Base-by-base conservation (phyloP, 2,888 invertebrate genomes). In the Hipparchia sbordonii region DNA sequence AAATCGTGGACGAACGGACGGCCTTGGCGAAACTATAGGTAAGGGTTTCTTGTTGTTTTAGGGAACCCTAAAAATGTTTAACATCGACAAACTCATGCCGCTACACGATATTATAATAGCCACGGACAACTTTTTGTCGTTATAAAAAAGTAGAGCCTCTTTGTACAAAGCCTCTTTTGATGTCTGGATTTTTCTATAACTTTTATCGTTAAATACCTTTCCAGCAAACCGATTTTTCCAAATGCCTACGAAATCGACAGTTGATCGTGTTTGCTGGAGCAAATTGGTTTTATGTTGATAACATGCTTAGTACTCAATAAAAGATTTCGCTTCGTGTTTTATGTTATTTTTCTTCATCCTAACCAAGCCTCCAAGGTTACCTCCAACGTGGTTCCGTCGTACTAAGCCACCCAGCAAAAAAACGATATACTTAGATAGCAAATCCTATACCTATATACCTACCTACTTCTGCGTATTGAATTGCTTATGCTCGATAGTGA, bases 221-320 rank as follows among this genome's bases (percentile, higher is more conserved):
- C 52, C 56, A 56, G 61, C 63, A 73, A 71, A 52, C 73, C 33
- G 66, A 73, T 67, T 75, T 69, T 73, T 62, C 59, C 61, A 56
- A n/a, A 56, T 57, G 57, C 13, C 57, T 57, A 13, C 56, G 46
- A 54, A 67, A 67, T 62, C 46, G 23, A 57, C 62, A 54, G 45
- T 56, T 63, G 61, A 54, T 70, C 13, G 62, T 13, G 62, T 60
- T 62, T 13, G 67, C 12, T 70, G 52, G 13, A 67, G 48, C 65
- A 59, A 63, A 51, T 65, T 65, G 65, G 52, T 52, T 52, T 52
- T 52, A 52, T 52, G 23, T 57, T 57, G 57, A 46, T 8, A 57
- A 51, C 9, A 3, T 51, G 8, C 10, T 9, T 51, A 51, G 0
- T 1, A 56, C 13, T 56, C 2, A 23, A 8, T 23, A 65, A 51